Percentiles rank a stretch among this genome's conserved stretches.
Evolutionary conservation across 2,888 invertebrate species (phyloP).

Genomic region (Argyresthia goedartella): DNA sequence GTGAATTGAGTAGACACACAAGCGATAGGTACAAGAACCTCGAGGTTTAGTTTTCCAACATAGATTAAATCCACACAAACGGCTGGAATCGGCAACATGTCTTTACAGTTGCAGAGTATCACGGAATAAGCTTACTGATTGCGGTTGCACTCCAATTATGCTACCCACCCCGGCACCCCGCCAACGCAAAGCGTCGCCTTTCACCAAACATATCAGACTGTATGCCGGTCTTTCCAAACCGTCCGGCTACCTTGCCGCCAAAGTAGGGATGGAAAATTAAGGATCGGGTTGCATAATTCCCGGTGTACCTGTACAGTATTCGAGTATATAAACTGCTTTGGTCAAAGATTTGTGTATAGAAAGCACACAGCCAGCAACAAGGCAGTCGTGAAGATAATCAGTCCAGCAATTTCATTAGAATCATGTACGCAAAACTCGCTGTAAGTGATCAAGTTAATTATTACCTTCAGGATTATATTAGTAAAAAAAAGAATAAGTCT

Average conservation of each 20-base stretch:
- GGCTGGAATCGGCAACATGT: too few species aligned
- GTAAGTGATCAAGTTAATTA: conserved; percentile 46
- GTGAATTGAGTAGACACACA: too few species aligned
- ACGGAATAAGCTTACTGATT: too few species aligned
- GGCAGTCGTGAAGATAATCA: conserved; percentile 45
- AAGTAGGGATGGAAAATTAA: conserved; percentile 55
- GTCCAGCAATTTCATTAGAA: conserved; percentile 51
- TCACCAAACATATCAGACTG: conserved; percentile 15
- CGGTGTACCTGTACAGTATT: neutral
- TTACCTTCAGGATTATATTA: neutral
- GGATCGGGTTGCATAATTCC: conserved; percentile 34
- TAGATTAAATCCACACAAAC: too few species aligned
- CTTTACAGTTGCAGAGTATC: too few species aligned
- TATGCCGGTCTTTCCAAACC: conserved; percentile 35
- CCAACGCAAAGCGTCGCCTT: conserved; percentile 27
- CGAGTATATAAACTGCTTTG: conserved; percentile 48
- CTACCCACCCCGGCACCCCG: conserved; percentile 20
- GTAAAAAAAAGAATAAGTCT: neutral
- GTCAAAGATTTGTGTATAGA: conserved; percentile 19
- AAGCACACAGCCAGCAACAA: conserved; percentile 50
- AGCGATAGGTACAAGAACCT: too few species aligned
- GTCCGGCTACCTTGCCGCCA: conserved; percentile 29
- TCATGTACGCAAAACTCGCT: conserved; percentile 66
- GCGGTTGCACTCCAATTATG: too few species aligned
- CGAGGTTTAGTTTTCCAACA: too few species aligned